Evolutionary conservation across 2,888 invertebrate genomes (phyloP).

Genomic region (Megalurothrips usitatus): DNA sequence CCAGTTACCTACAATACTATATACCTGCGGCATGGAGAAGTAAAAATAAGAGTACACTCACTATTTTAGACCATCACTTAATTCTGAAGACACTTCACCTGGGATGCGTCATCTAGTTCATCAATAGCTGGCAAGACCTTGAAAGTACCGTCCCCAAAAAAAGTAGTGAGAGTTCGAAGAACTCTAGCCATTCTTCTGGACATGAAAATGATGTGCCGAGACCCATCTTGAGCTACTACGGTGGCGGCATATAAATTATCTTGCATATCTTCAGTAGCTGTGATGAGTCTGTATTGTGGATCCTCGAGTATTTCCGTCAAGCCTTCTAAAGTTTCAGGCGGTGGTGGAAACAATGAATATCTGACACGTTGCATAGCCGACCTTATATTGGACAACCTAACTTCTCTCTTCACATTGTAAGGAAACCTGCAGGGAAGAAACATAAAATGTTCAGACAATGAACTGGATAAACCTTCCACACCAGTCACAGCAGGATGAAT

Average conservation of each 20-base stretch:
- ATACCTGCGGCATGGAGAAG: too few relatives aligned
- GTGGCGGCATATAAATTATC: neutral
- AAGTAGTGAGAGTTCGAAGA: neutral
- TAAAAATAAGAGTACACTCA: too few relatives aligned
- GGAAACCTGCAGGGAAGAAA: neutral
- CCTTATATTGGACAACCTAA: neutral
- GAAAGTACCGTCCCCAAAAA: neutral
- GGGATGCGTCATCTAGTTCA: neutral
- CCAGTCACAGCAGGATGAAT: neutral
- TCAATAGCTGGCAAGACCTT: neutral
- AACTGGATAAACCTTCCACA: neutral
- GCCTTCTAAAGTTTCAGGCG: neutral
- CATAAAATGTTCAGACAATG: neutral
- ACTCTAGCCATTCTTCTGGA: neutral
- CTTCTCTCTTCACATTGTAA: neutral
- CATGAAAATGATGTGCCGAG: conserved; percentile 1
- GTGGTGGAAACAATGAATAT: neutral
- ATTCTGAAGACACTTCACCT: neutral
- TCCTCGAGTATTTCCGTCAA: neutral
- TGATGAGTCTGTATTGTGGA: neutral
- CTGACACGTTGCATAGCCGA: neutral
- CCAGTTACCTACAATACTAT: too few relatives aligned
- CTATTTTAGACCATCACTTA: too few relatives aligned
- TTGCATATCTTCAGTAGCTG: neutral
- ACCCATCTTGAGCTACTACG: neutral